These are phyloP conservation scores for Acholoe squamosa DNA, from an alignment of 2,888 invertebrate species.

Conservation along the genomic window DNA sequence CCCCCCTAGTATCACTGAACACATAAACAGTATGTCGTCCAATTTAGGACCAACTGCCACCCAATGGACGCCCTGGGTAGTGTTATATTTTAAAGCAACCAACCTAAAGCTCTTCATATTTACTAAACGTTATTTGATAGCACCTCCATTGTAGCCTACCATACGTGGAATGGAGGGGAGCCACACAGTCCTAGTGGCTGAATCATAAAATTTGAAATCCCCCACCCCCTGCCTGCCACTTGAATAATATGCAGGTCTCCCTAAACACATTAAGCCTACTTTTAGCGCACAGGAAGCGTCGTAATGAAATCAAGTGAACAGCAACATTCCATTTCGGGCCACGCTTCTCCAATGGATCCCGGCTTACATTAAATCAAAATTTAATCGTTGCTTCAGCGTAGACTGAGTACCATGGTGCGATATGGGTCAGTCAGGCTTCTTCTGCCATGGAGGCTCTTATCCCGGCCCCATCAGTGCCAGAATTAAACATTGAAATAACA, in stretches of 20 bases:
- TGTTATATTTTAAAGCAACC: neutral
- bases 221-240: neutral
- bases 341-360: neutral
- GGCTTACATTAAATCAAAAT: conserved; percentile 12
- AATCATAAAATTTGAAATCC: neutral
- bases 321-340: conserved; percentile 14
- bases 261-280: neutral
- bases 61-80: neutral
- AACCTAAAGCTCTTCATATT: too few relatives aligned
- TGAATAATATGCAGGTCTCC: neutral
- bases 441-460: neutral
- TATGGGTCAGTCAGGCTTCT: conserved; percentile 4
- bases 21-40: neutral
- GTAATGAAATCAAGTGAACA: conserved; percentile 38
- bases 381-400: neutral
- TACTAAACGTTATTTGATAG: conserved; percentile 29
- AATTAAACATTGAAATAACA: too few relatives aligned
- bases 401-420: neutral
- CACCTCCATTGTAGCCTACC: neutral
- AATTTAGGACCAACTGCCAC: conserved; percentile 5
- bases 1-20: neutral
- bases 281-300: neutral
- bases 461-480: too few relatives aligned
- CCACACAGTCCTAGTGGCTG: neutral
- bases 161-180: neutral